Conservation (phyloP, 2,797 vertebrate species). For the Premnoplex brunnescens region DNA sequence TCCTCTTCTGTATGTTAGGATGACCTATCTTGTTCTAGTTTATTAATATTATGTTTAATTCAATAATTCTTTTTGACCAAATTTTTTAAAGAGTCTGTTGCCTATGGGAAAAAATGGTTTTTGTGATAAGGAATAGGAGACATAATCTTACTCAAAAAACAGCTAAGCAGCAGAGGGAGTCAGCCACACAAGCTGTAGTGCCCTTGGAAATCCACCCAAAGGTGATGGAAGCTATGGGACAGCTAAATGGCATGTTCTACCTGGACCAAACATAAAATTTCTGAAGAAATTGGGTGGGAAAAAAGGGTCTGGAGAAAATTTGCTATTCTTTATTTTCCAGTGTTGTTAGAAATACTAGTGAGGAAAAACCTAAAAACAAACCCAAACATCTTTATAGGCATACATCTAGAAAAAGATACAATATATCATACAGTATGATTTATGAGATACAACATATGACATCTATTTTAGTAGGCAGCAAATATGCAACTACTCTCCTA, state of each 20-base stretch:
- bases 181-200: background rate
- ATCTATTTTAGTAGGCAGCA: background rate
- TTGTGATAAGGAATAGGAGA: background rate
- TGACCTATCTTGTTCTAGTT: background rate
- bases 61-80: background rate
- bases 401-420: background rate
- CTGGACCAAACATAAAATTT: background rate
- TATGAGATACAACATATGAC: background rate
- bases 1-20: background rate
- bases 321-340: background rate
- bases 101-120: background rate
- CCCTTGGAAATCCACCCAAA: background rate
- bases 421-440: too few relatives aligned
- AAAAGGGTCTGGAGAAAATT: background rate
- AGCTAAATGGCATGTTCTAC: background rate
- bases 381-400: background rate
- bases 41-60: background rate
- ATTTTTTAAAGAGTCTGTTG: background rate
- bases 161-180: background rate
- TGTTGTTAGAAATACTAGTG: background rate
- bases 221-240: background rate
- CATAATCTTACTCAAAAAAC: background rate
- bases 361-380: background rate
- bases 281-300: background rate
- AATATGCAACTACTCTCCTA: background rate